These are phyloP conservation scores for Conus betulinus DNA, from an alignment of 1,140 invertebrate species.

Conservation along the genomic window DNA sequence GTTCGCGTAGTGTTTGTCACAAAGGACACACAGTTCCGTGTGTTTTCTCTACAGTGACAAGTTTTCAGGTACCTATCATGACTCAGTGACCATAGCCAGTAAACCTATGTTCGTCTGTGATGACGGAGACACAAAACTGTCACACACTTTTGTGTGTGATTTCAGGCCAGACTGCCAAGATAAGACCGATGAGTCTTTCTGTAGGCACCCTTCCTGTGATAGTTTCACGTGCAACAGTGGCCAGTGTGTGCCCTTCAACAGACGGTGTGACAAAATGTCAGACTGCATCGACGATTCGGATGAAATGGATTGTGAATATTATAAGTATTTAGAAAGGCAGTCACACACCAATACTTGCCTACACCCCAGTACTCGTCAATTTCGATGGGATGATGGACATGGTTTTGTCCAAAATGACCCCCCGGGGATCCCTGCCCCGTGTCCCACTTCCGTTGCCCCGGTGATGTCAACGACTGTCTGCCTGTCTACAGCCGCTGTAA, in stretches of 20 bases:
- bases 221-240: constrained; percentile 2
- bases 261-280: not conserved
- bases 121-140: not conserved
- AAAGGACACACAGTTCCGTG: not conserved
- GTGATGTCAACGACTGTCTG: not conserved
- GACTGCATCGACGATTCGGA: constrained; percentile 9
- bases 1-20: not conserved
- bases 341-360: too few relatives aligned
- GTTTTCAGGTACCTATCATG: not conserved
- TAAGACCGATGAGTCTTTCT: not conserved
- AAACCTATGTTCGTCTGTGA: not conserved
- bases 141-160: constrained; percentile 16
- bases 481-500: constrained; percentile 21
- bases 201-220: not conserved
- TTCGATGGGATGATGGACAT: not conserved
- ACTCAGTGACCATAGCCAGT: not conserved
- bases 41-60: not conserved
- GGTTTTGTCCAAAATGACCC: too few relatives aligned
- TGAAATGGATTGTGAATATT: not conserved
- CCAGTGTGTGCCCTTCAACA: not conserved
- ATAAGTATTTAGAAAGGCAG: too few relatives aligned
- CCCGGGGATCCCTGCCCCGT: not conserved
- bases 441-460: constrained; percentile 21
- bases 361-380: not conserved
- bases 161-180: not conserved